A percentile compares a stretch with the other conserved stretches of the same genome.
Conservation (phyloP, 2,797 vertebrate species). For the Sebastes cheni region DNA sequence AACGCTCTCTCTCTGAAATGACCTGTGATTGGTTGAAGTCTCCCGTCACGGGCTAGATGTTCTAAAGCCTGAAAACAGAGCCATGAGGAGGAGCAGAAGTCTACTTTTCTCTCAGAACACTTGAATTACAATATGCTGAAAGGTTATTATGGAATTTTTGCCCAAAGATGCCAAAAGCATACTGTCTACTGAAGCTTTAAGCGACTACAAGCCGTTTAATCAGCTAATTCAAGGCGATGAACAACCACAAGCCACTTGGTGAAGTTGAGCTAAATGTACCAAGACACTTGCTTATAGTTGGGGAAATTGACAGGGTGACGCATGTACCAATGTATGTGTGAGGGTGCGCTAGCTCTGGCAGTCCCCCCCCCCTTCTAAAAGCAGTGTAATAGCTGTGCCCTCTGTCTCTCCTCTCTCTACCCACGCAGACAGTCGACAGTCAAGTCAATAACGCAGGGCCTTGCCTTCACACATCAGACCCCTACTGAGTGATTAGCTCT, state of each 20-base stretch:
- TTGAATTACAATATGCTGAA: too few species aligned
- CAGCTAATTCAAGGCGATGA: conserved; percentile 26
- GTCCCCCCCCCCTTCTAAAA: conserved; percentile 35
- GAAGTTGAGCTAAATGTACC: conserved; percentile 49
- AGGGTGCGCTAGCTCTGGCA: conserved; percentile 16
- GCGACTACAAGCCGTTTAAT: conserved; percentile 19
- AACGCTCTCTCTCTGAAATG: too few species aligned
- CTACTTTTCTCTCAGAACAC: too few species aligned
- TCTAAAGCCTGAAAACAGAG: too few species aligned
- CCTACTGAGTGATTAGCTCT: conserved; percentile 79
- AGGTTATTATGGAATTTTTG: too few species aligned
- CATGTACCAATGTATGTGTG: conserved; percentile 16
- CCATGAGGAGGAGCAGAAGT: too few species aligned
- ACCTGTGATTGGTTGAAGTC: too few species aligned
- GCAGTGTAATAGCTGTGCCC: conserved; percentile 61
- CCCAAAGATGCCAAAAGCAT: not conserved
- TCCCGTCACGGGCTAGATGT: too few species aligned
- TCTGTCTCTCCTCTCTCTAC: conserved; percentile 70
- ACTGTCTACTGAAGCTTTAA: not conserved
- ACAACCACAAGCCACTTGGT: conserved; percentile 25
- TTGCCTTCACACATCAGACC: conserved; percentile 77
- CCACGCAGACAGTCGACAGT: conserved; percentile 74
- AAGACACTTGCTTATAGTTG: conserved; percentile 46
- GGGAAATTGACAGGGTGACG: conserved; percentile 30
- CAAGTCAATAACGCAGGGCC: conserved; percentile 76